These are phyloP conservation scores for Turdus rufiventris DNA, from an alignment of 2,113 vertebrate species.

Conservation along the genomic window DNA sequence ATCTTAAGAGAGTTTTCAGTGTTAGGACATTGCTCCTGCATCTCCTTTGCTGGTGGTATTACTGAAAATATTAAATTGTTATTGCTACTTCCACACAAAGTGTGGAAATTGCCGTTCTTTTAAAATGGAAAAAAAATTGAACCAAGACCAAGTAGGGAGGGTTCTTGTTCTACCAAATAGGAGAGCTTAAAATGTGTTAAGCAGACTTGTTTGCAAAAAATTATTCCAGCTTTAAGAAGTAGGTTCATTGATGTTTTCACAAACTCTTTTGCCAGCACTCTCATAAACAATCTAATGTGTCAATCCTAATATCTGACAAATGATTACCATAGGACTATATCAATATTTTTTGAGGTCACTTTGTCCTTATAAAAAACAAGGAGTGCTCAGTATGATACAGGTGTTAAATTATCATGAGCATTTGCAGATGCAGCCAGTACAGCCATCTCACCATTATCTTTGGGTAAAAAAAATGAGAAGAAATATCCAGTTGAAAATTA, in stretches of 20 bases:
- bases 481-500: not conserved
- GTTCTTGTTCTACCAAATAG: not conserved
- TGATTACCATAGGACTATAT: not conserved
- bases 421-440: not conserved
- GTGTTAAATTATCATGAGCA: not conserved
- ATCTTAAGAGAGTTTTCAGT: not conserved
- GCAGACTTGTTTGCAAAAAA: not conserved
- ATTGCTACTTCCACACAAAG: not conserved
- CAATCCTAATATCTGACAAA: not conserved
- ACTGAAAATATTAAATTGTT: not conserved
- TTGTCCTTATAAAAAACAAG: not conserved
- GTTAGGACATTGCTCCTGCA: not conserved
- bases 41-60: not conserved
- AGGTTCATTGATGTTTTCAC: not conserved
- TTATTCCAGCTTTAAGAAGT: not conserved
- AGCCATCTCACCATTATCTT: not conserved
- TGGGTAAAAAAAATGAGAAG: not conserved
- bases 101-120: not conserved
- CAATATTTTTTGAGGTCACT: not conserved
- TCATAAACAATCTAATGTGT: not conserved
- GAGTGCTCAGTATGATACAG: not conserved
- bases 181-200: not conserved
- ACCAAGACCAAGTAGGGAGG: not conserved
- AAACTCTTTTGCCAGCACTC: not conserved
- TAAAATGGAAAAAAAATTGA: not conserved